These are phyloP conservation scores for Silurus meridionalis DNA, from an alignment of 2,113 vertebrate genomes.

Conservation along the genomic window DNA sequence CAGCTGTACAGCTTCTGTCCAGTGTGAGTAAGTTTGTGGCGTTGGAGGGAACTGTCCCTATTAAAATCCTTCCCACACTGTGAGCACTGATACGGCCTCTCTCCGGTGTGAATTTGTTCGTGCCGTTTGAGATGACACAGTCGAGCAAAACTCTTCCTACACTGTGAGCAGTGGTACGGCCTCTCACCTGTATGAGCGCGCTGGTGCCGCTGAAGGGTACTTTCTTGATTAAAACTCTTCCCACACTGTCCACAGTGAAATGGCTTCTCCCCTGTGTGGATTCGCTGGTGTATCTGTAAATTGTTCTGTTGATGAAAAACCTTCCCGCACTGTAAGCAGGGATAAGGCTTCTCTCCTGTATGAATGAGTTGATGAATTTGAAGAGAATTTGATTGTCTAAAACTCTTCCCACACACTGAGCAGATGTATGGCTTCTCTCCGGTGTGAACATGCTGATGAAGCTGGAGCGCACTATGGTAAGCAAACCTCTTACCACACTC, in stretches of 20 bases:
- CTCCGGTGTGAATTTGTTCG: not conserved
- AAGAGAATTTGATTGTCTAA: not conserved
- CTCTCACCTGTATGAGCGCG: not conserved
- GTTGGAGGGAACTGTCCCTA: not conserved
- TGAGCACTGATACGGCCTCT: conserved; percentile 7
- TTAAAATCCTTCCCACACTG: conserved; percentile 1
- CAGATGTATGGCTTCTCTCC: not conserved
- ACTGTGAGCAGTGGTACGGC: not conserved
- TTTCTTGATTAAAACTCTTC: conserved; percentile 7
- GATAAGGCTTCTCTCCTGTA: not conserved
- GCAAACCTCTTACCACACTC: not conserved
- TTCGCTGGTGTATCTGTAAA: conserved; percentile 1
- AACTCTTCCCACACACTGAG: conserved; percentile 8
- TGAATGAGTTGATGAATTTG: not conserved
- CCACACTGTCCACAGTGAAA: not conserved
- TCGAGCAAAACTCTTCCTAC: not conserved
- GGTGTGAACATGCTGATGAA: not conserved
- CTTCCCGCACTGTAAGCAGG: not conserved
- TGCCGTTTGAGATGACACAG: conserved; percentile 1
- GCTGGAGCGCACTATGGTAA: not conserved
- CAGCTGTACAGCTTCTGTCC: not conserved
- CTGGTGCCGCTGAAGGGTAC: not conserved
- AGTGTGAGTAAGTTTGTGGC: not conserved
- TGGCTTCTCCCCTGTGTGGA: not conserved
- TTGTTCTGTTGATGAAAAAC: not conserved